Conservation (phyloP, 2,888 invertebrate species). For the Coenonympha glycerion region DNA sequence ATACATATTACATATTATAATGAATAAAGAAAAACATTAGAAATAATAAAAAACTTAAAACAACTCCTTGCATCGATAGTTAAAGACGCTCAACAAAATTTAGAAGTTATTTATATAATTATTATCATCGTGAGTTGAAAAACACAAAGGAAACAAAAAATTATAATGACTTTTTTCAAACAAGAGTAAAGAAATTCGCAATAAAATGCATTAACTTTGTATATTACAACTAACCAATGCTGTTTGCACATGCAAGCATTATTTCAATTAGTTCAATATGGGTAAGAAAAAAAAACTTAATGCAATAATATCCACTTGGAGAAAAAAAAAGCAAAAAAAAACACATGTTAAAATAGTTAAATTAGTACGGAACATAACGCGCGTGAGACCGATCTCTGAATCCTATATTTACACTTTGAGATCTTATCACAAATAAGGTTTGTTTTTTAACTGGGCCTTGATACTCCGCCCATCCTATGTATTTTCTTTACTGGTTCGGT, state of each 20-base stretch:
- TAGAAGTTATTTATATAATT: no score
- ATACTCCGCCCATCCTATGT: not conserved
- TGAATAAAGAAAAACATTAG: not conserved
- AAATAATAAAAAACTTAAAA: constrained; percentile 1
- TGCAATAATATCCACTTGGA: not conserved
- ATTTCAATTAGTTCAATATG: not conserved
- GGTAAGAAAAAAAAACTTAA: not conserved
- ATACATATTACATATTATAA: no score
- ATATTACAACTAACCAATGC: not conserved
- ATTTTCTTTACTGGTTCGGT: no score
- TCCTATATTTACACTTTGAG: constrained; percentile 3
- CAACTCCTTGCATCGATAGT: not conserved
- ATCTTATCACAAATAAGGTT: not conserved
- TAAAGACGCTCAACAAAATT: not conserved
- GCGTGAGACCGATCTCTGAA: not conserved
- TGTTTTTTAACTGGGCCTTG: not conserved
- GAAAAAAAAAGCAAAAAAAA: not conserved
- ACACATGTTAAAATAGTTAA: not conserved
- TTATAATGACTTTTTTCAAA: not conserved
- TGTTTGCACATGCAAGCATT: not conserved
- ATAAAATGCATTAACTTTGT: not conserved
- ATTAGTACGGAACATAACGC: not conserved
- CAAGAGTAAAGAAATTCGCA: no score
- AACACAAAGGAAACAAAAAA: not conserved
- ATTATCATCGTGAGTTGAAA: no score